Percentiles rank a stretch among this genome's conserved stretches.
Evolutionary conservation across 2,797 vertebrate species (phyloP).

Genomic region (Acanthurus tractus): DNA sequence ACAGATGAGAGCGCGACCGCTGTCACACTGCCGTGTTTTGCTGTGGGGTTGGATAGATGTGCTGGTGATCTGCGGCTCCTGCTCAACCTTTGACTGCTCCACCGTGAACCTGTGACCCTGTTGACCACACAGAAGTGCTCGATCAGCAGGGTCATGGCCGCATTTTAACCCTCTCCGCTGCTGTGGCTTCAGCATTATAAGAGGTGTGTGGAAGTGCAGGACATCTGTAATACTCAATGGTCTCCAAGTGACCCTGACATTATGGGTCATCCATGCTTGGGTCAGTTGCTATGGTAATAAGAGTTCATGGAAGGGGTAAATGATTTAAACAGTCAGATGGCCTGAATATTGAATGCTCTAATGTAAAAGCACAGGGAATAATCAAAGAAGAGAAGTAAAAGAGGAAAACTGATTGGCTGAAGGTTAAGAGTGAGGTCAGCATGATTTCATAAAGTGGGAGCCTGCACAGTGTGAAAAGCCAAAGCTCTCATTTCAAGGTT

Average conservation of each 20-base stretch:
- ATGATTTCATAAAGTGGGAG: conserved; percentile 51
- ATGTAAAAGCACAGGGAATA: conserved; percentile 23
- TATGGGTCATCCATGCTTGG: conserved; percentile 29
- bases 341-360: conserved; percentile 17
- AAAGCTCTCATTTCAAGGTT: conserved; percentile 42
- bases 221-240: conserved; percentile 33
- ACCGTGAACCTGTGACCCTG: conserved; percentile 62
- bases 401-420: conserved; percentile 41
- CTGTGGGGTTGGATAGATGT: conserved; percentile 32
- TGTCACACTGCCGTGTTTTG: conserved; percentile 32
- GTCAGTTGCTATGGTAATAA: conserved; percentile 17
- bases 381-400: conserved; percentile 1
- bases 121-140: conserved; percentile 77
- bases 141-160: conserved; percentile 71
- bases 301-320: conserved; percentile 10
- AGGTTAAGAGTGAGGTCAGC: conserved; percentile 54
- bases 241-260: conserved; percentile 42
- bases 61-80: conserved; percentile 44
- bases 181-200: conserved; percentile 16
- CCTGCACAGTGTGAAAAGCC: conserved; percentile 33
- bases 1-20: conserved; percentile 25
- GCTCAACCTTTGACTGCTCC: conserved; percentile 52
- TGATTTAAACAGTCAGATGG: conserved; percentile 27
- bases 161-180: conserved; percentile 49
- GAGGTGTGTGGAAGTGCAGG: conserved; percentile 39